These are phyloP conservation scores for Strigamia crassipes DNA, from an alignment of 2,888 invertebrate species.

Conservation along the genomic window DNA sequence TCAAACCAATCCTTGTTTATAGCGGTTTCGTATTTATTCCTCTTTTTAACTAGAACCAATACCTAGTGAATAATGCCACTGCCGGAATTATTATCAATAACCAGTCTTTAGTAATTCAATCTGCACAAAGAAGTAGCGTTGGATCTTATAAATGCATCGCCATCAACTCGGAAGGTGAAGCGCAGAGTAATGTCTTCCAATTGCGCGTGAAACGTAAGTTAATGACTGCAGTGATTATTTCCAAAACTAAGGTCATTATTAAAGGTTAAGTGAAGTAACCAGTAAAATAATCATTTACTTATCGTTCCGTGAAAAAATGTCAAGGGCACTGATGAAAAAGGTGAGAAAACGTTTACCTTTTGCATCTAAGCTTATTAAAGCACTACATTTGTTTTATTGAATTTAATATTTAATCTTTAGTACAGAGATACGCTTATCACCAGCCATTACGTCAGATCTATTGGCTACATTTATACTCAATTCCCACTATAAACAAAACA, in stretches of 20 bases:
- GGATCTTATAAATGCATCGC: constrained; percentile 19
- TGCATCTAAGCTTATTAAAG: no score
- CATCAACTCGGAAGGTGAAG: constrained; percentile 34
- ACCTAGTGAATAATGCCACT: constrained; percentile 20
- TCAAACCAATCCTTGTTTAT: not conserved
- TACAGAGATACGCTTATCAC: no score
- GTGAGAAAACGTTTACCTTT: no score
- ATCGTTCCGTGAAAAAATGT: no score
- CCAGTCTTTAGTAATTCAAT: constrained; percentile 27
- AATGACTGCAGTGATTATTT: not conserved
- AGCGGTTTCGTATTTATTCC: not conserved
- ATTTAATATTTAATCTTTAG: no score
- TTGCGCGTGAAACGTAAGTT: constrained; percentile 39
- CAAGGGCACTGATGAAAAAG: no score
- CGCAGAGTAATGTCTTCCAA: constrained; percentile 21
- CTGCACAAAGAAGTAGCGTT: not conserved
- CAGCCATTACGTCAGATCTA: not conserved
- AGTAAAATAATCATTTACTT: no score
- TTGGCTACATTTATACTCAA: not conserved
- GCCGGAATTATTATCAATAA: constrained; percentile 35
- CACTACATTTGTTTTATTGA: not conserved
- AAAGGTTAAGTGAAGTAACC: not conserved
- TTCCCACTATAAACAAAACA: not conserved
- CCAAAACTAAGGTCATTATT: not conserved
- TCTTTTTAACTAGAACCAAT: constrained; percentile 3